Conservation (phyloP, 2,888 invertebrate genomes). For the Hoplodrina blanda region DNA sequence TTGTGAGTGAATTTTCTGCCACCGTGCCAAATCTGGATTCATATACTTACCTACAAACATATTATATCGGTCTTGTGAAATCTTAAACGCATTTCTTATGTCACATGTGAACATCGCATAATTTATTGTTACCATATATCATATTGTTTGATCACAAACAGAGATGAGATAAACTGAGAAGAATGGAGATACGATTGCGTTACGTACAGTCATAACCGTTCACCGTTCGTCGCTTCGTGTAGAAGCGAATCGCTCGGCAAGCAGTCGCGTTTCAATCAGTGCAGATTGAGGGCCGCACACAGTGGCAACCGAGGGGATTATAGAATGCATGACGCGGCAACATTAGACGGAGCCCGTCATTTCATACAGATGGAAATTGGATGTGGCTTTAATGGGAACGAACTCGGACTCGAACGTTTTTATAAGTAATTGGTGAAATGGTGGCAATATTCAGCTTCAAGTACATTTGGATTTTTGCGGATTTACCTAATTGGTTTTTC, state of each 20-base stretch:
- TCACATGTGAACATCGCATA: conserved; percentile 22
- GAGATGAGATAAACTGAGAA: conserved; percentile 46
- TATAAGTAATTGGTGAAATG: conserved; percentile 71
- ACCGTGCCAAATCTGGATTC: conserved; percentile 9
- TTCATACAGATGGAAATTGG: conserved; percentile 83
- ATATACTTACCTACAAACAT: conserved; percentile 22
- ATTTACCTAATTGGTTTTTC: conserved; percentile 48
- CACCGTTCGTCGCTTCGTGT: conserved; percentile 55
- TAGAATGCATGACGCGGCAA: conserved; percentile 87
- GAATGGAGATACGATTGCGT: conserved; percentile 41
- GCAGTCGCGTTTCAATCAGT: conserved; percentile 86
- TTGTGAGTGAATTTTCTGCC: conserved; percentile 22
- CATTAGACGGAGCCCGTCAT: conserved; percentile 79
- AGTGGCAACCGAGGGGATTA: conserved; percentile 73
- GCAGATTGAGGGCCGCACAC: conserved; percentile 79
- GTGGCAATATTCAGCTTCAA: conserved; percentile 55
- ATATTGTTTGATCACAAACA: conserved; percentile 47
- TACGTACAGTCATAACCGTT: conserved; percentile 47
- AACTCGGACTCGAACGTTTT: conserved; percentile 71
- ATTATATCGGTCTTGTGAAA: conserved; percentile 36
- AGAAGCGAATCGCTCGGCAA: conserved; percentile 77
- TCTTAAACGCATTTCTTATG: conserved; percentile 23
- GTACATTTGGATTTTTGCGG: conserved; percentile 47
- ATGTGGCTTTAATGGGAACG: conserved; percentile 79
- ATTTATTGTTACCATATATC: conserved; percentile 38